phyloP scores from a whole-genome alignment of 1,140 invertebrate species.

The Megalopta genalis region DNA sequence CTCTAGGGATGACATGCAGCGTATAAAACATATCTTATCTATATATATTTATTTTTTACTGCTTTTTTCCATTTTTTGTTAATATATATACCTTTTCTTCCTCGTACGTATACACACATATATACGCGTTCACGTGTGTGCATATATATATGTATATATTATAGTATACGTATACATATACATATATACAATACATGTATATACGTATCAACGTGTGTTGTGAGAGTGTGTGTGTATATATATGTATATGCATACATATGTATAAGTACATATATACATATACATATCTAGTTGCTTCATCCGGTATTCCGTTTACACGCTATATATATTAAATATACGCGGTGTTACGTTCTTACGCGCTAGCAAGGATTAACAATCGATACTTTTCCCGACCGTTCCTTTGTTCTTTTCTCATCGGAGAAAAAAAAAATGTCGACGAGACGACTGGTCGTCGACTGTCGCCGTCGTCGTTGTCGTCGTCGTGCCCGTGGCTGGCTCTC shows the following conservation, averaged over 20 bases:
- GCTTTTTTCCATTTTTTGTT: constrained; percentile 29
- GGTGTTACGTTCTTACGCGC: constrained; percentile 69
- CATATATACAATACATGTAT: too few species aligned
- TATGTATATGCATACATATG: background rate
- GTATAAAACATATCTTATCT: constrained; percentile 80
- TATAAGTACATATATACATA: background rate
- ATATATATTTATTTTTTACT: constrained; percentile 67
- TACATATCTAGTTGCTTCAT: constrained; percentile 67
- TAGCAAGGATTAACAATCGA: constrained; percentile 73
- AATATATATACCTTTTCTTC: constrained; percentile 32
- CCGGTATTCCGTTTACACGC: constrained; percentile 68
- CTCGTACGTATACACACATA: background rate
- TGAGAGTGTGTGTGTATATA: background rate
- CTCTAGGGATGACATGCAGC: constrained; percentile 77
- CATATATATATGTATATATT: constrained; percentile 7
- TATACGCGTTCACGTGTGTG: constrained; percentile 7
- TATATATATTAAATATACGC: constrained; percentile 70
- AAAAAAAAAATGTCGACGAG: constrained; percentile 29
- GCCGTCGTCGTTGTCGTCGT: constrained; percentile 2
- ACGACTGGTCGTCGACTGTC: constrained; percentile 35
- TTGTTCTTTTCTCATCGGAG: background rate
- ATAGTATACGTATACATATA: too few species aligned
- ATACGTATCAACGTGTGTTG: too few species aligned
- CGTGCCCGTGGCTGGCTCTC: constrained; percentile 4
- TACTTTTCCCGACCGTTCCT: constrained; percentile 42